phyloP scores from a whole-genome alignment of 2,113 vertebrate species.

The Elaphurus davidianus region DNA sequence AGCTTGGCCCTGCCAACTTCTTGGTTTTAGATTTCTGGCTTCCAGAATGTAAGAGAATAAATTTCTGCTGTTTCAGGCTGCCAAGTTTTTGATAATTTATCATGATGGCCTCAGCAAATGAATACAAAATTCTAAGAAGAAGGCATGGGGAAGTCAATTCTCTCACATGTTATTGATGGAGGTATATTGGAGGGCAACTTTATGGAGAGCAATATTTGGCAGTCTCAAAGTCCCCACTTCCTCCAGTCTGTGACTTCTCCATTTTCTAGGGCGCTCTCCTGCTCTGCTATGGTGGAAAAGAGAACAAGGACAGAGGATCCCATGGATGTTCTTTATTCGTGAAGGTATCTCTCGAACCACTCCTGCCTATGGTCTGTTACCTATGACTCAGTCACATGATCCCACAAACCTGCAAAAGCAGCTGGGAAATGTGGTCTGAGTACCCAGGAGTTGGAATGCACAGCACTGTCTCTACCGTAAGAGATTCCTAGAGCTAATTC shows the following conservation, averaged over 20 bases:
- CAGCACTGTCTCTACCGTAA: neutral
- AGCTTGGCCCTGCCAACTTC: neutral
- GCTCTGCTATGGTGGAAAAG: neutral
- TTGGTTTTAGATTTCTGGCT: neutral
- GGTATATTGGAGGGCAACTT: neutral
- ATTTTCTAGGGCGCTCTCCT: neutral
- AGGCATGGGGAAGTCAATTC: neutral
- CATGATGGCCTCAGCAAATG: neutral
- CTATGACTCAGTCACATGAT: neutral
- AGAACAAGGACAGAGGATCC: neutral
- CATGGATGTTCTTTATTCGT: neutral
- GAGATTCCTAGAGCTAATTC: neutral
- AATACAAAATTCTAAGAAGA: neutral
- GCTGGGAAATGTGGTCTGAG: neutral
- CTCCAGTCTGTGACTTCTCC: neutral
- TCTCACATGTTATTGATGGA: neutral
- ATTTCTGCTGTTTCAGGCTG: neutral
- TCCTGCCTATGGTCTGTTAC: neutral
- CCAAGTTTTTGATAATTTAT: neutral
- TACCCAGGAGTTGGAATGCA: neutral
- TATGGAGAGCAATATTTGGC: neutral
- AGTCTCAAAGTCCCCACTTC: neutral
- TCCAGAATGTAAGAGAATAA: neutral
- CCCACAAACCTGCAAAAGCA: neutral
- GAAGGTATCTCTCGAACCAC: neutral